These are phyloP conservation scores for Apantesis nais DNA, from an alignment of 2,888 invertebrate genomes.

Conservation along the genomic window DNA sequence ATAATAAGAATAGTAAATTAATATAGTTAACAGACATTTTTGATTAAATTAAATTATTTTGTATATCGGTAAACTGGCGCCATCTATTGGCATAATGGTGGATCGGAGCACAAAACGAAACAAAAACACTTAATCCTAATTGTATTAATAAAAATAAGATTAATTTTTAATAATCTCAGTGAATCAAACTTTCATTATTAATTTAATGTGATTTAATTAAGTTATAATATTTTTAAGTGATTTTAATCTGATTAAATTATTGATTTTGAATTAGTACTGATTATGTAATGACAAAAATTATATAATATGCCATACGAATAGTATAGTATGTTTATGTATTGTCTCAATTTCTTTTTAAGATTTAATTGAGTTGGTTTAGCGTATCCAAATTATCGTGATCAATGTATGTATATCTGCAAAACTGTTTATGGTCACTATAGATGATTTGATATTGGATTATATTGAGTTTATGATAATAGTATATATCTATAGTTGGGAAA, in stretches of 20 bases:
- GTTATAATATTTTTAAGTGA: slow-evolving; percentile 49
- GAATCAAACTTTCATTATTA: slow-evolving; percentile 45
- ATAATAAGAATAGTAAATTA: not conserved
- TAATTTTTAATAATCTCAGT: slow-evolving; percentile 43
- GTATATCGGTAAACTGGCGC: slow-evolving; percentile 20
- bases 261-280: slow-evolving; percentile 35
- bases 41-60: slow-evolving; percentile 8
- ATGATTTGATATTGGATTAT: not conserved
- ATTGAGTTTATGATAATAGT: no score
- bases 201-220: slow-evolving; percentile 56
- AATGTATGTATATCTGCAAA: not conserved
- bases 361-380: not conserved
- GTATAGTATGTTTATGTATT: slow-evolving; percentile 14
- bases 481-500: no score
- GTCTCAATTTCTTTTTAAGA: not conserved
- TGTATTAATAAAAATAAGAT: slow-evolving; percentile 43
- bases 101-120: slow-evolving; percentile 44
- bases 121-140: slow-evolving; percentile 27
- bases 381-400: not conserved
- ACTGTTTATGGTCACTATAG: not conserved
- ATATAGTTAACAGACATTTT: not conserved
- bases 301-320: slow-evolving; percentile 30
- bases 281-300: slow-evolving; percentile 22
- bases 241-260: slow-evolving; percentile 47
- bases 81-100: slow-evolving; percentile 22